Evolutionary conservation across 2,113 vertebrate genomes (phyloP).

Genomic region (Nerophis lumbriciformis): DNA sequence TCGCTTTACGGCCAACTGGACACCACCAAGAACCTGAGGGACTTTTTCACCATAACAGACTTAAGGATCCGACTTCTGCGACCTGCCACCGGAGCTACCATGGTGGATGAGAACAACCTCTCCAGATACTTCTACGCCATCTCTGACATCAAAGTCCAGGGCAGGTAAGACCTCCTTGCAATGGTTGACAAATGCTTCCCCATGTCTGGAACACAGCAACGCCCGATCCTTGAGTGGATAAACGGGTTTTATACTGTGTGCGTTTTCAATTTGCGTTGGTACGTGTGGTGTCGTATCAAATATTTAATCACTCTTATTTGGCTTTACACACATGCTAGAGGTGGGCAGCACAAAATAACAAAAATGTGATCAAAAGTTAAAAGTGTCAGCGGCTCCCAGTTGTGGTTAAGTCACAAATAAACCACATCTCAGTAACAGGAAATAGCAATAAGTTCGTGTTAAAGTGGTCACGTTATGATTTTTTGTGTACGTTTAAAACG

Average conservation of each 20-base stretch:
- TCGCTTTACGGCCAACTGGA: slow-evolving; percentile 97
- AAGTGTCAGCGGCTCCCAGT: slow-evolving; percentile 19
- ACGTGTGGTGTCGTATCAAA: slow-evolving; percentile 39
- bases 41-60: slow-evolving; percentile 98
- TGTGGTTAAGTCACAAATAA: not conserved
- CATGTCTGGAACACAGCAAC: slow-evolving; percentile 14
- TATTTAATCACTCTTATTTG: slow-evolving; percentile 66
- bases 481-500: no score
- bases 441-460: not conserved
- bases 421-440: not conserved
- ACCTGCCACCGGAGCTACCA: slow-evolving; percentile 91
- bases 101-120: slow-evolving; percentile 90
- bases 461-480: no score
- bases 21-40: slow-evolving; percentile 96
- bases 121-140: slow-evolving; percentile 97
- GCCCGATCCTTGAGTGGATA: slow-evolving; percentile 42
- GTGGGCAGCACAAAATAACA: slow-evolving; percentile 36
- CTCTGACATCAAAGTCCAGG: slow-evolving; percentile 95
- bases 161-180: slow-evolving; percentile 81
- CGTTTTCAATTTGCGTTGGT: slow-evolving; percentile 49
- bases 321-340: slow-evolving; percentile 50
- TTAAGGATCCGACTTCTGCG: slow-evolving; percentile 90
- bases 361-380: slow-evolving; percentile 18
- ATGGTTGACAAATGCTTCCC: slow-evolving; percentile 14
- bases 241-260: slow-evolving; percentile 43